Conservation (phyloP, 2,888 invertebrate species). For the Bellardia bayeri region DNA sequence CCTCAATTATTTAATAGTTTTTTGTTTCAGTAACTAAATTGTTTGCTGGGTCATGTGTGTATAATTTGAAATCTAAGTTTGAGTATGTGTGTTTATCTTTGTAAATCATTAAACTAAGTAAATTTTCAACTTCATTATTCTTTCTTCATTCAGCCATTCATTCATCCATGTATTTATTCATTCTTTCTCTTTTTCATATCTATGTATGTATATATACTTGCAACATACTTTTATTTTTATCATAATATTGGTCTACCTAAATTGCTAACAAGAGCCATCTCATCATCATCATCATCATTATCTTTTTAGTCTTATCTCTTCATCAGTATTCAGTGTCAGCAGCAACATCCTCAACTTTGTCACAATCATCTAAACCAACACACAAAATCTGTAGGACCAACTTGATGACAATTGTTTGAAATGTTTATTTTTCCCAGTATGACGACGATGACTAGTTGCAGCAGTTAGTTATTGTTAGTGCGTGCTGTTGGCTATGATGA, state of each 20-base stretch:
- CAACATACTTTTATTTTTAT: not conserved
- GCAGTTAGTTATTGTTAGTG: not conserved
- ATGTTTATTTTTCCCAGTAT: constrained; percentile 60
- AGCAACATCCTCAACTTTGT: constrained; percentile 26
- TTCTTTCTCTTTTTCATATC: constrained; percentile 32
- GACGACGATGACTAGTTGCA: not conserved
- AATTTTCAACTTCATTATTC: constrained; percentile 43
- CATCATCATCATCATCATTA: constrained; percentile 38
- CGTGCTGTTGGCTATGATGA: constrained; percentile 10
- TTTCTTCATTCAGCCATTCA: not conserved
- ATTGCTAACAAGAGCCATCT: constrained; percentile 55
- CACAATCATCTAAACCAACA: not conserved
- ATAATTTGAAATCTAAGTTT: not conserved
- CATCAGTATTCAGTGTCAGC: constrained; percentile 53
- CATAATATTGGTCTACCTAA: constrained; percentile 67
- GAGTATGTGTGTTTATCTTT: constrained; percentile 16
- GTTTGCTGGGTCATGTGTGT: constrained; percentile 19
- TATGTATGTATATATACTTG: no score
- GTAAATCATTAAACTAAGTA: constrained; percentile 56
- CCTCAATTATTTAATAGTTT: not conserved
- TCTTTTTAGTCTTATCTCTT: constrained; percentile 37
- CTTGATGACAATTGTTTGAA: constrained; percentile 67
- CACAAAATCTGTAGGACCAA: constrained; percentile 55
- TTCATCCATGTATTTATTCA: not conserved
- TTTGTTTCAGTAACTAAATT: not conserved